Base-by-base conservation (phyloP, 2,797 vertebrate genomes). In the Spinibarbus caldwelli region DNA sequence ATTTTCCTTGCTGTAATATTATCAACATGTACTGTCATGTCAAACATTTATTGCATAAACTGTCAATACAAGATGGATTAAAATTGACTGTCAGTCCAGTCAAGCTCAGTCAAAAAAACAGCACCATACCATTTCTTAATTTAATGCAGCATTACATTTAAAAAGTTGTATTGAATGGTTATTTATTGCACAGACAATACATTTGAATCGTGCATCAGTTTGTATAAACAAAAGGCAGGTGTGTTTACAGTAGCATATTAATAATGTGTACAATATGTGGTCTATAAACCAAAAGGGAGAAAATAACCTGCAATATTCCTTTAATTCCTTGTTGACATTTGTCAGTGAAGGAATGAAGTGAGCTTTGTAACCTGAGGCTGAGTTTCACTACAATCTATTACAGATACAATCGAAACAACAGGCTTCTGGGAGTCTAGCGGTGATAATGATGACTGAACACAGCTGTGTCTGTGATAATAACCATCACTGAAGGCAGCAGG, bases 381-480 rank as follows among this genome's bases (percentile, higher is more conserved):
- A 54, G 49, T 57, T 77, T 57, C 6, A 38, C 73, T 34, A 76
- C 73, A 38, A 38, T 54, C 73, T 26, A 29, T 43, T 43, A 19
- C 31, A 77, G 17, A 67, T 17, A 15, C 52, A 85, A 66, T 2
- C n/a, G 47, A 76, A 64, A 86, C 45, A 31, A 45, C 59, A 81
- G 47, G 9, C 21, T 57, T 43, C 6, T 73, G 57, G 7, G 7
- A 68, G 47, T 29, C 67, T 43, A 54, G 36, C 8, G 36, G 17
- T 47, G 85, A 59, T 70, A 26, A 77, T 75, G 43, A 70, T 31
- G 23, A 78, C 62, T 54, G 72, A 76, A 62, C n/a, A 34, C 78
- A 82, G 59, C 72, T 78, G 80, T 82, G 85, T 5, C 7, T 76
- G 54, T 66, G 26, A 68, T 75, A 68, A 68, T 75, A 68, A 59